These are phyloP conservation scores for Drosophila kohkoa DNA, from an alignment of 1,140 invertebrate genomes.

Conservation along the genomic window DNA sequence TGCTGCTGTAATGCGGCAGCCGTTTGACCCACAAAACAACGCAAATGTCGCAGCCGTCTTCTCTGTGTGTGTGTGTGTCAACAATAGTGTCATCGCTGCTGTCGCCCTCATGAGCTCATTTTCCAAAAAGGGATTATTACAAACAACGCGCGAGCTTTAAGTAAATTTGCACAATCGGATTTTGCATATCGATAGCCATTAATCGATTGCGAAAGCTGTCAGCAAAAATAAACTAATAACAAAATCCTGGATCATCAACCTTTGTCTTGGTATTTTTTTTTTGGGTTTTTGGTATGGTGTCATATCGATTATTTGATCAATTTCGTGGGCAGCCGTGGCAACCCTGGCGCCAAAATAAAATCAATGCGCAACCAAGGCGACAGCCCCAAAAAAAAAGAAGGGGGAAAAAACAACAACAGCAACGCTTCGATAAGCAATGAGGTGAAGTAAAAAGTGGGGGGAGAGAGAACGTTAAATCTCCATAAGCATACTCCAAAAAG, in stretches of 20 bases:
- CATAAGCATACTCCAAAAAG: slow-evolving; percentile 52
- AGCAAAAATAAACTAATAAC: background rate
- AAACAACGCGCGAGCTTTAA: background rate
- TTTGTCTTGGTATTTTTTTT: background rate
- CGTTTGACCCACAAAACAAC: slow-evolving; percentile 68
- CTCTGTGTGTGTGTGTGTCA: slow-evolving; percentile 29
- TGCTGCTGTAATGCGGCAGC: slow-evolving; percentile 39
- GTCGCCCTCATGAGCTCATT: slow-evolving; percentile 44
- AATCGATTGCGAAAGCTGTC: slow-evolving; percentile 6
- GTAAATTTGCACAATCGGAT: slow-evolving; percentile 5
- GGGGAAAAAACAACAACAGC: background rate
- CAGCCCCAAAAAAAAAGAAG: slow-evolving; percentile 3
- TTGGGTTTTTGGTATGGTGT: background rate
- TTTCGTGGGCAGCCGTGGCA: slow-evolving; percentile 22
- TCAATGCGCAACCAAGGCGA: slow-evolving; percentile 52
- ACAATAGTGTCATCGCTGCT: slow-evolving; percentile 32
- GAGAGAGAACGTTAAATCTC: background rate
- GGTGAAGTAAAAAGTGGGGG: background rate
- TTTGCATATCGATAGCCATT: background rate
- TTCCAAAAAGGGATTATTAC: slow-evolving; percentile 19
- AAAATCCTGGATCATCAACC: background rate
- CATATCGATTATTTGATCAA: slow-evolving; percentile 27
- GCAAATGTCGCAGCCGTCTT: slow-evolving; percentile 52
- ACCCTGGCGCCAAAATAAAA: slow-evolving; percentile 47
- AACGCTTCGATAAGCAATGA: slow-evolving; percentile 7